A percentile compares a stretch with the other conserved stretches of the same genome.
Conservation (phyloP, 2,113 vertebrate genomes). For the Rissa tridactyla region DNA sequence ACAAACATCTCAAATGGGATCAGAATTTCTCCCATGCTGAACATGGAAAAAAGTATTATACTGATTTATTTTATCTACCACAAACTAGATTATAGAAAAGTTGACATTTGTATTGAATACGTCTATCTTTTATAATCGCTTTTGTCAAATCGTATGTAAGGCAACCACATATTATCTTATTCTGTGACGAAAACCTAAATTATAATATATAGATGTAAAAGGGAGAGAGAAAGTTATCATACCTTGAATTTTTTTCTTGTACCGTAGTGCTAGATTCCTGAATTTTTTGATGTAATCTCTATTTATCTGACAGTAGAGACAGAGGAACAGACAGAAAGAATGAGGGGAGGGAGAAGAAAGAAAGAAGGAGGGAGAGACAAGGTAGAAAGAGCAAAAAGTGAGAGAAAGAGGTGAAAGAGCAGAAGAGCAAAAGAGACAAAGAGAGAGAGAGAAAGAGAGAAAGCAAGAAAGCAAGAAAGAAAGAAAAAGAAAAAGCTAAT, state of each 20-base stretch:
- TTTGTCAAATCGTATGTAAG: neutral
- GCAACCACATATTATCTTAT: neutral
- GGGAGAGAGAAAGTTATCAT: neutral
- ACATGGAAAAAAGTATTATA: neutral
- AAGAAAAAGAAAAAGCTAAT: neutral
- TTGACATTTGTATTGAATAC: neutral
- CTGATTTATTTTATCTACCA: neutral
- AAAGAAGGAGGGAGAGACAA: neutral
- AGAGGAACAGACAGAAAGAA: neutral
- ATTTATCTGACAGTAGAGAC: neutral
- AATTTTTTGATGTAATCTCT: neutral
- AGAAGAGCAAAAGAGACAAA: neutral
- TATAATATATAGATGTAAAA: neutral
- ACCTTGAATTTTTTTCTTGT: neutral
- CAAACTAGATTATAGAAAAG: neutral
- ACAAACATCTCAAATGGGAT: neutral
- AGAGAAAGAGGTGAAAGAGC: neutral
- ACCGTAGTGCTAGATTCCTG: neutral
- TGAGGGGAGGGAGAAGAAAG: neutral
- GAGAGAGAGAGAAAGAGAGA: neutral
- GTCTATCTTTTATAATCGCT: neutral
- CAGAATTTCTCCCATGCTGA: neutral
- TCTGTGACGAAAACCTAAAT: neutral
- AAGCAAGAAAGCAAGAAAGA: neutral
- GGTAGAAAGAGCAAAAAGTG: neutral